phyloP scores from a whole-genome alignment of 2,113 vertebrate genomes.

The Aramus guarauna region DNA sequence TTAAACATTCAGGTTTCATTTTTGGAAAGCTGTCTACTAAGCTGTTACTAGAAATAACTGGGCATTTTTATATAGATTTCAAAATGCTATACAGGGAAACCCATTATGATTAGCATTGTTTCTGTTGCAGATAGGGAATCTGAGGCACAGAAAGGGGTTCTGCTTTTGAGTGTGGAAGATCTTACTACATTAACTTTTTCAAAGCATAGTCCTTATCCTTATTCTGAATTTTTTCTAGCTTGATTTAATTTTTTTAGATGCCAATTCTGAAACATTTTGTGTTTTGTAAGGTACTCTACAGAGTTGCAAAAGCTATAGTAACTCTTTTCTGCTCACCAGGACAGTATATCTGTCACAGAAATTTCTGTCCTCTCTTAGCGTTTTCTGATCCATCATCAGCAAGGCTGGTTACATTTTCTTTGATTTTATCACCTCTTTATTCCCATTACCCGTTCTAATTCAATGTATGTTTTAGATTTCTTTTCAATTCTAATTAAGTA shows the following conservation, averaged over 20 bases:
- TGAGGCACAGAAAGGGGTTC: neutral
- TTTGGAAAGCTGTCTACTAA: neutral
- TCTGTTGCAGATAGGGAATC: neutral
- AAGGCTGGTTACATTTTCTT: neutral
- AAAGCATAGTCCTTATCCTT: neutral
- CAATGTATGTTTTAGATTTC: neutral
- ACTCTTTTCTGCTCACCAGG: neutral
- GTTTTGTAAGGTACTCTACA: neutral
- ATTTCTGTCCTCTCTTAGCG: neutral
- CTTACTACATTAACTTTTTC: neutral
- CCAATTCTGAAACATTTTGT: neutral
- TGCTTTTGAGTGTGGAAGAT: neutral
- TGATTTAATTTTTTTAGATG: neutral
- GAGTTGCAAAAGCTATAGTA: neutral
- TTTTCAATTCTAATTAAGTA: neutral
- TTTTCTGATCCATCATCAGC: neutral
- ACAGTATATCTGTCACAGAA: neutral
- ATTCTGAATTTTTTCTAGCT: neutral
- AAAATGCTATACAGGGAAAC: neutral
- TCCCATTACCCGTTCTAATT: neutral
- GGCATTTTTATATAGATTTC: neutral
- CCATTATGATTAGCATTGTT: neutral
- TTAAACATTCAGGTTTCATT: neutral
- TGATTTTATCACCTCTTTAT: neutral
- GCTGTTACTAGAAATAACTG: neutral